Evolutionary conservation across 1,140 invertebrate genomes (phyloP).

Genomic region (Dendroctonus valens): DNA sequence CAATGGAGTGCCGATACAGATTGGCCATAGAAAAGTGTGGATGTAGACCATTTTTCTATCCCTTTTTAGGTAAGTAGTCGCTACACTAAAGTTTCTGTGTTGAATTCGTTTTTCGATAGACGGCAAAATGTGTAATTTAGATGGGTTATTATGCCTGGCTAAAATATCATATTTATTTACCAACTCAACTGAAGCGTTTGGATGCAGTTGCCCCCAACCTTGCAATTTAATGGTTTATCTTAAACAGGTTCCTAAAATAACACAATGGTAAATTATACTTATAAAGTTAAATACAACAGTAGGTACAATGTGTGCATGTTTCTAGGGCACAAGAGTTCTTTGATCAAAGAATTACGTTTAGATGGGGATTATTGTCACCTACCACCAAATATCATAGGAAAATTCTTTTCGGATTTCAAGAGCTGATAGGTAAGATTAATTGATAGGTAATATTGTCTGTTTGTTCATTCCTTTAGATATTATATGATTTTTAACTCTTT

Average conservation of each 20-base stretch:
- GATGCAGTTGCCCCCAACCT: constrained; percentile 57
- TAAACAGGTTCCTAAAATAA: constrained; percentile 55
- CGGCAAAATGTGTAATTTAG: constrained; percentile 55
- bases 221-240: constrained; percentile 58
- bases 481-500: too few relatives aligned
- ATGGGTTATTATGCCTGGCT: constrained; percentile 41
- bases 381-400: constrained; percentile 55
- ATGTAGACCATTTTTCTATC: constrained; percentile 57
- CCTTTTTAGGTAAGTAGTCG: constrained; percentile 38
- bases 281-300: background rate
- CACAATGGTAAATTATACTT: constrained; percentile 43
- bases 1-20: constrained; percentile 52
- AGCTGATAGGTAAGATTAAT: constrained; percentile 56
- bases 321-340: constrained; percentile 41
- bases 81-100: background rate
- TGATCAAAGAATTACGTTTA: constrained; percentile 43
- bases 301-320: background rate
- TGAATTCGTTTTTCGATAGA: constrained; percentile 42
- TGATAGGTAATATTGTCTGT: background rate
- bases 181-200: constrained; percentile 53
- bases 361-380: constrained; percentile 50
- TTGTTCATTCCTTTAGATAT: too few relatives aligned
- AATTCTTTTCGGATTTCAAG: constrained; percentile 59
- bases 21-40: constrained; percentile 53
- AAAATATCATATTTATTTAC: constrained; percentile 52